phyloP scores from a whole-genome alignment of 2,797 vertebrate genomes.

The Semotilus atromaculatus region DNA sequence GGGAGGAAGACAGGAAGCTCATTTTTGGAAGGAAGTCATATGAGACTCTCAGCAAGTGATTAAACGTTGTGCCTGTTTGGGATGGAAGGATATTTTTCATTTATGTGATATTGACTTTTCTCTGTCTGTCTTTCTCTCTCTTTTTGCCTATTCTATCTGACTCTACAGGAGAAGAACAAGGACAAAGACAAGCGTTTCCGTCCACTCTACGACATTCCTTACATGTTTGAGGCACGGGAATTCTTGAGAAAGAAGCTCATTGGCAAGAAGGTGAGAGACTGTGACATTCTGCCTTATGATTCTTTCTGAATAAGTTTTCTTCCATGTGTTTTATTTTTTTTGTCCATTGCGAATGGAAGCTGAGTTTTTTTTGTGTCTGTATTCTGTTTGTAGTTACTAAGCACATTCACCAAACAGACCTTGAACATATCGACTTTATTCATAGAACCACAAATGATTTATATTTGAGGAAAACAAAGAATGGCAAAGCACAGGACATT shows the following conservation, averaged over 20 bases:
- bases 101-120: background rate
- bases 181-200: constrained; percentile 98
- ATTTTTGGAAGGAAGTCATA: constrained; percentile 9
- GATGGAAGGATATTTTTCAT: constrained; percentile 12
- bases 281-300: background rate
- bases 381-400: constrained; percentile 13
- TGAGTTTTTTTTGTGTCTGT: background rate
- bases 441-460: background rate
- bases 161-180: constrained; percentile 83
- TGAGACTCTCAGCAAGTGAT: constrained; percentile 1
- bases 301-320: background rate
- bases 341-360: background rate
- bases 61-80: constrained; percentile 21
- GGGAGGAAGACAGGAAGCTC: constrained; percentile 6
- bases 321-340: background rate
- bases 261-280: constrained; percentile 89
- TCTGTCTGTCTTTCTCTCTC: background rate
- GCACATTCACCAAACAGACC: constrained; percentile 8
- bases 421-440: constrained; percentile 6
- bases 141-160: constrained; percentile 28
- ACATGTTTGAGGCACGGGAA: constrained; percentile 98
- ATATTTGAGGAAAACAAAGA: background rate
- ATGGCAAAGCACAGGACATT: background rate
- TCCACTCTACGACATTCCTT: constrained; percentile 96
- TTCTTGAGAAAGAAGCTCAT: constrained; percentile 98